Conservation (phyloP, 2,888 invertebrate genomes). For the Dastarcus helophoroides region DNA sequence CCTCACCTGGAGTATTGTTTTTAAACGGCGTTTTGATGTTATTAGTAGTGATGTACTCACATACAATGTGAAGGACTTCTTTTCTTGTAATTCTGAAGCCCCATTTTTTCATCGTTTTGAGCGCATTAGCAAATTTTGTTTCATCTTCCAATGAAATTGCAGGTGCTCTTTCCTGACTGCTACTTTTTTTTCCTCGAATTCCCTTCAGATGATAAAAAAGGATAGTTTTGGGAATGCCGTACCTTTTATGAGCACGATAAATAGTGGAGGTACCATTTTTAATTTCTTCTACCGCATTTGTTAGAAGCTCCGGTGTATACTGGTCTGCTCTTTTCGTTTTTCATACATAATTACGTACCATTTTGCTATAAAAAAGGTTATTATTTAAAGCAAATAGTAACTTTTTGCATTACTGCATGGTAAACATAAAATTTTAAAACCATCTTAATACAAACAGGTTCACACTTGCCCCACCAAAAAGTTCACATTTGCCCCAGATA, state of each 20-base stretch:
- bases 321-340: too few species aligned
- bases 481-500: too few species aligned
- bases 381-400: too few species aligned
- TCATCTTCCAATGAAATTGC: constrained; percentile 4
- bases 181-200: constrained; percentile 5
- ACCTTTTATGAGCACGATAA: constrained; percentile 2
- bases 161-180: not conserved
- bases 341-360: too few species aligned
- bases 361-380: too few species aligned
- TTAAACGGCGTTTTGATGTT: constrained; percentile 19
- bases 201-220: constrained; percentile 4
- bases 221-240: constrained; percentile 4
- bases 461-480: too few species aligned
- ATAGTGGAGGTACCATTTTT: not conserved
- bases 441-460: too few species aligned
- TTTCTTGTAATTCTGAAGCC: constrained; percentile 19
- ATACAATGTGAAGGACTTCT: constrained; percentile 18
- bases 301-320: too few species aligned
- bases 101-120: constrained; percentile 9
- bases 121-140: constrained; percentile 3
- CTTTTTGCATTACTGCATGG: too few species aligned
- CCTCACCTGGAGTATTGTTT: constrained; percentile 18
- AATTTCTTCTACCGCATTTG: too few species aligned
- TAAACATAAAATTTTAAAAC: too few species aligned
- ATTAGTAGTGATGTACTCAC: constrained; percentile 16